phyloP scores from a whole-genome alignment of 1,140 invertebrate species.

The Lethrus apterus region DNA sequence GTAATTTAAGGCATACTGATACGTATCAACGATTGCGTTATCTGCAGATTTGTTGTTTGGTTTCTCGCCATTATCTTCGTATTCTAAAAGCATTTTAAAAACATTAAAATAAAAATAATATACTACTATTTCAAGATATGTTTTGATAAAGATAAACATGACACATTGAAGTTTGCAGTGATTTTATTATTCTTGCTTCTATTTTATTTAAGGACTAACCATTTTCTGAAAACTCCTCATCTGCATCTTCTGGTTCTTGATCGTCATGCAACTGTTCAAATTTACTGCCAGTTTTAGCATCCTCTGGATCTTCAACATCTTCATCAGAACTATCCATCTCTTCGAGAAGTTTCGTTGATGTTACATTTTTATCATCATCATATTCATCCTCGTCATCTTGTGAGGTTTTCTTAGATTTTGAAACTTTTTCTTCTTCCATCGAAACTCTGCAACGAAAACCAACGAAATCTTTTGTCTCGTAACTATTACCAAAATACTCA shows the following conservation, averaged over 20 bases:
- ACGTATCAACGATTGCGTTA: slow-evolving; percentile 43
- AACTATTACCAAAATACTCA: slow-evolving; percentile 21
- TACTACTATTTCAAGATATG: no score
- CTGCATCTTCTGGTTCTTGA: slow-evolving; percentile 72
- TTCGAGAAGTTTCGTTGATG: background rate
- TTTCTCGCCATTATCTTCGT: no score
- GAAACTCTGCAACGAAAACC: slow-evolving; percentile 24
- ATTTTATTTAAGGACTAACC: no score
- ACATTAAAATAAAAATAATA: no score
- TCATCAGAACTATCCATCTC: slow-evolving; percentile 53
- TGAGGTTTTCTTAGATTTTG: slow-evolving; percentile 35
- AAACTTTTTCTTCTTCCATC: slow-evolving; percentile 32
- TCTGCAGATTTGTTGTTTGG: no score
- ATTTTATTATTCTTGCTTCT: no score
- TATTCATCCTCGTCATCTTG: slow-evolving; percentile 50
- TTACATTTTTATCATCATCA: slow-evolving; percentile 45
- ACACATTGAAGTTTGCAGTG: no score
- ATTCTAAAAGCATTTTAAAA: no score
- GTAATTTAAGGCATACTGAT: slow-evolving; percentile 55
- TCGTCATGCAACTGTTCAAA: slow-evolving; percentile 64
- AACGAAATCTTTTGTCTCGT: background rate
- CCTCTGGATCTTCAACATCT: slow-evolving; percentile 54
- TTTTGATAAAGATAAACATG: no score
- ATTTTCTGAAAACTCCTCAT: no score
- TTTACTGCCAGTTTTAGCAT: slow-evolving; percentile 47